A percentile compares a stretch with the other conserved stretches of the same genome.
Evolutionary conservation across 2,888 invertebrate species (phyloP).

Genomic region (Rhagium mordax): DNA sequence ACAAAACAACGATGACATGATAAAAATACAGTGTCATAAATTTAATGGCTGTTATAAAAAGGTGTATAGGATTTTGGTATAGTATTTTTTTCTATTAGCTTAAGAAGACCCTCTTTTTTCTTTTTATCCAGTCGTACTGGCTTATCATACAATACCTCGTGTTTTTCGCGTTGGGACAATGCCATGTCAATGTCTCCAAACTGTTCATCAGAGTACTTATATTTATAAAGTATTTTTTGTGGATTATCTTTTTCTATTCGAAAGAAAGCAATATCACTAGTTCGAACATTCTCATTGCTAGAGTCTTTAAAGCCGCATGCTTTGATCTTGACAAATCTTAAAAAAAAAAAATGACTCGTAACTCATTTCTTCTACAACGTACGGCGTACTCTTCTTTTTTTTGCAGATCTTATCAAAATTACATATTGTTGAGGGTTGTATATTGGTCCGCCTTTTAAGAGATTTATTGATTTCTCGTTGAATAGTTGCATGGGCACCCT

Average conservation of each 20-base stretch:
- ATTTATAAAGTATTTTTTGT: slow-evolving; percentile 33
- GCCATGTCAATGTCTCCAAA: slow-evolving; percentile 22
- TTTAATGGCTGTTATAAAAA: slow-evolving; percentile 24
- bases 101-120: slow-evolving; percentile 8
- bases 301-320: slow-evolving; percentile 19
- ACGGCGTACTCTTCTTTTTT: slow-evolving; percentile 31
- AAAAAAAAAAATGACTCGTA: slow-evolving; percentile 28
- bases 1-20: neutral
- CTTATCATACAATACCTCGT: slow-evolving; percentile 18
- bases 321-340: slow-evolving; percentile 20
- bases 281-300: slow-evolving; percentile 17
- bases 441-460: slow-evolving; percentile 34
- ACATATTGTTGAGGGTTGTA: slow-evolving; percentile 32
- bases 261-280: slow-evolving; percentile 28
- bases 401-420: slow-evolving; percentile 21
- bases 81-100: slow-evolving; percentile 22
- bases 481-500: slow-evolving; percentile 30
- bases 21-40: slow-evolving; percentile 4
- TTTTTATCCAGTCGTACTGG: slow-evolving; percentile 1
- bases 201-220: slow-evolving; percentile 23
- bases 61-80: slow-evolving; percentile 16
- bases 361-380: slow-evolving; percentile 30
- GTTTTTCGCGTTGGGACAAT: slow-evolving; percentile 10
- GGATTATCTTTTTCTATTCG: slow-evolving; percentile 17
- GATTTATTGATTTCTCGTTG: slow-evolving; percentile 23